Conservation (phyloP, 2,113 vertebrate species). For the Dromiciops gliroides region DNA sequence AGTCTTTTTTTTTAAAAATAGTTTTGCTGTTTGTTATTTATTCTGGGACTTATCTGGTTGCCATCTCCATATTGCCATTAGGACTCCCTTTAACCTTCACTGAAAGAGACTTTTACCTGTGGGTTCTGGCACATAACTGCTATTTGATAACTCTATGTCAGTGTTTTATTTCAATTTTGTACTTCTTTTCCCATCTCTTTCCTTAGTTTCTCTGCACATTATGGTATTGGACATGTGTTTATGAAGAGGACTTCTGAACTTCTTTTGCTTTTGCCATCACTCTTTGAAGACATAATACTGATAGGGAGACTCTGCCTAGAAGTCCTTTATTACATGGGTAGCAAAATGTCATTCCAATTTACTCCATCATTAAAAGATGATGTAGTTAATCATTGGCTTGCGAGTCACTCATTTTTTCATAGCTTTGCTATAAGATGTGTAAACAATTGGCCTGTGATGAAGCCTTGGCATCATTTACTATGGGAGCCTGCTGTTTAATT, state of each 20-base stretch:
- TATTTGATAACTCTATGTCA: conserved; percentile 1
- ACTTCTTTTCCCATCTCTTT: conserved; percentile 5
- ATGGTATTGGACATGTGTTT: not conserved
- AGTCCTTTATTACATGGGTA: conserved; percentile 4
- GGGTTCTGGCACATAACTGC: not conserved
- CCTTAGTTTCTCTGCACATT: not conserved
- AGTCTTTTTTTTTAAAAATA: too few species aligned
- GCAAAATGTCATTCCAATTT: not conserved
- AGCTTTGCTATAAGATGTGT: conserved; percentile 35
- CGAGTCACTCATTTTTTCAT: conserved; percentile 32
- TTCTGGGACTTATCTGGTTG: not conserved
- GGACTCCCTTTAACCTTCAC: not conserved
- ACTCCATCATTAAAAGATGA: not conserved
- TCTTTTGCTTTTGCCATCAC: not conserved
- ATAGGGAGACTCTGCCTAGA: not conserved
- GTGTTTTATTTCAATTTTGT: not conserved
- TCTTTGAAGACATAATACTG: not conserved
- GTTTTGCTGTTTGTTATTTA: not conserved
- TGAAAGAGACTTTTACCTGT: not conserved
- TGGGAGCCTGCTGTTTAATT: not conserved
- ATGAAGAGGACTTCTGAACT: not conserved
- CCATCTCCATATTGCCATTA: not conserved
- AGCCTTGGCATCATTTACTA: conserved; percentile 43
- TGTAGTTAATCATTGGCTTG: conserved; percentile 25
- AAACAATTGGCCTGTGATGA: conserved; percentile 20